These are phyloP conservation scores for Eupsittula cactorum DNA, from an alignment of 2,113 vertebrate species.

Conservation along the genomic window DNA sequence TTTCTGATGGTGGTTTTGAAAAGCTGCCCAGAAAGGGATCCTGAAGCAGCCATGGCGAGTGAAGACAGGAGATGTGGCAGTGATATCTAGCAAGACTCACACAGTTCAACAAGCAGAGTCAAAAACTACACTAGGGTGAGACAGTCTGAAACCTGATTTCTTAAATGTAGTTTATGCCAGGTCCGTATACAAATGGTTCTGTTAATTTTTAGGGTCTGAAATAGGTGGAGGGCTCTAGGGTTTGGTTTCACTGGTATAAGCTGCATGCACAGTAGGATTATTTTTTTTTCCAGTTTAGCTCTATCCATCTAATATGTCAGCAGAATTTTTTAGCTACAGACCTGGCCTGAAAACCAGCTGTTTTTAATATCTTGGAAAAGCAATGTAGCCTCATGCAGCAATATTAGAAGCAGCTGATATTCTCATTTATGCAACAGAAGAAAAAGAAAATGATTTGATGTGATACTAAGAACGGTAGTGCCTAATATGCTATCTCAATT, in stretches of 20 bases:
- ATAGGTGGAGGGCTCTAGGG: not conserved
- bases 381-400: not conserved
- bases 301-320: not conserved
- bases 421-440: not conserved
- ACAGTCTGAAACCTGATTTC: not conserved
- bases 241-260: not conserved
- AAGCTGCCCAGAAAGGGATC: conserved; percentile 13
- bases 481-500: not conserved
- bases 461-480: not conserved
- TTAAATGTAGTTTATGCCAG: not conserved
- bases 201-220: not conserved
- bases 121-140: not conserved
- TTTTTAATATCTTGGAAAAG: conserved; percentile 29
- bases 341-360: not conserved
- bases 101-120: not conserved
- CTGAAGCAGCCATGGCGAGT: not conserved
- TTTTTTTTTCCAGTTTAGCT: not conserved
- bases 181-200: not conserved
- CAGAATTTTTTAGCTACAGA: not conserved
- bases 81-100: not conserved
- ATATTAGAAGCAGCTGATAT: conserved; percentile 35
- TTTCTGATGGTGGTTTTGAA: conserved; percentile 36
- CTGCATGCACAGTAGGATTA: not conserved
- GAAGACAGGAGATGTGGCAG: not conserved
- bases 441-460: not conserved